Base-by-base conservation (phyloP, 2,113 vertebrate species). In the Myiozetetes cayanensis region DNA sequence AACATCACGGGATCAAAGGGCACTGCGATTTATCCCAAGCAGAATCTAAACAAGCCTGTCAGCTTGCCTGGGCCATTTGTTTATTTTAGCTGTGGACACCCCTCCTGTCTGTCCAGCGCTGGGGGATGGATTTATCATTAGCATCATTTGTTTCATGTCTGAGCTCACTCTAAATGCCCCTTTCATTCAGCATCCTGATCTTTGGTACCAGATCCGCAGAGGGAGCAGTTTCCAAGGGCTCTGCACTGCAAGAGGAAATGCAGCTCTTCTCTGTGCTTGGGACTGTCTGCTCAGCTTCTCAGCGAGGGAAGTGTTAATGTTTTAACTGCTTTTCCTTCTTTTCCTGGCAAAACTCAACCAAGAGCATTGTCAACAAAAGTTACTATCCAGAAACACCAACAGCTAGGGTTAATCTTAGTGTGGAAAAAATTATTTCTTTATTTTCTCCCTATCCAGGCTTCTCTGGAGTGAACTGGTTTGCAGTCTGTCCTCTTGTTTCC, bases 1-100 rank as follows among this genome's bases (percentile, higher is more conserved):
- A 98, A 93, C 97, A 98, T 97, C 39, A 55, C 3, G 14, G 96
- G 97, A 96, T 98, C 97, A 97, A 96, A 97, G 97, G 97, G 96
- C 96, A 97, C 85, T 85, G 94, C 4, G 17, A 90, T 93, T 97
- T 75, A 97, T 96, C 93, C 96, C 85, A 62, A 62, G 93, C 76
- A 89, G 88, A 97, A 96, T 78, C 93, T 77, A 98, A 98, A 97
- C 96, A 98, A 96, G 78, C 67, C 93, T 55, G 75, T 50, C 93
- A 94, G 89, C 89, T 83, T 90, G 70, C 75, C 39, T 31, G 71
- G 71, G 62, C 86, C 78, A 27, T 96, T 94, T 98, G 97, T 98
- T 98, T 98, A 68, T 97, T 97, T 97, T 97, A 96, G 94, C 96
- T 93, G 85, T 85, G 96, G 95, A 96, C 91, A 82, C 73, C 85